Evolutionary conservation across 2,797 vertebrate genomes (phyloP), one percentile per base, ranked within the genome.

Genomic region (Phataginus tricuspis): DNA sequence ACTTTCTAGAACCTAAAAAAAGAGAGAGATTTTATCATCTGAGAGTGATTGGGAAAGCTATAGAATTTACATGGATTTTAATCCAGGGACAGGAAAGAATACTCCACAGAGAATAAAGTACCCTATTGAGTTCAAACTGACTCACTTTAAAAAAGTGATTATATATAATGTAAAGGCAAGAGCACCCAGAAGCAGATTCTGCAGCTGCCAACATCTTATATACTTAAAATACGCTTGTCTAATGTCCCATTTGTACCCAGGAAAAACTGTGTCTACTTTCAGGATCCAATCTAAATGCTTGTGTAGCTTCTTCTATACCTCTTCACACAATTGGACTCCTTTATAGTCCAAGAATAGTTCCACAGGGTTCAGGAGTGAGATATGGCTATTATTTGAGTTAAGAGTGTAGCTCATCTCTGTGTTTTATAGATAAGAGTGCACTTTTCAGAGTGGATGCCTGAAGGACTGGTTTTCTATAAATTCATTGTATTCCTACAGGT

Each of bases 401-500:
- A 83, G 69, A 97, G 53, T 55, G 16, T 27, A 74, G 53, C 86
- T 89, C 10, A 1, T 92, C 82, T 92, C 90, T 96, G 95, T 12
- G 42, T 5, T 80, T 34, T 78, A 79, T 53, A 90, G 93, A 94
- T 96, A 97, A 97, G 92, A 77, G 61, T 80, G 85, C 29, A 79
- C 94, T 96, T 97, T 95, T 92, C 93, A 87, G 16, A 27, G 49
- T 85, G 39, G 80, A 77, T 71, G 80, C 79, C 51, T 86, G 27
- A 55, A 96, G 82, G 66, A 59, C 77, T 39, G 69, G 34, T 82
- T 86, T 94, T 94, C 92, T 92, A 64, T 78, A 59, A 95, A 94
- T 85, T 69, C 69, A 93, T 86, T 95, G 92, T 93, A 57, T 66
- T 92, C 90, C 90, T 82, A 97, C 97, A 97, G 96, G 96, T 95